Evolutionary conservation across 2,888 invertebrate genomes (phyloP).

Genomic region (Chloromyia formosa): DNA sequence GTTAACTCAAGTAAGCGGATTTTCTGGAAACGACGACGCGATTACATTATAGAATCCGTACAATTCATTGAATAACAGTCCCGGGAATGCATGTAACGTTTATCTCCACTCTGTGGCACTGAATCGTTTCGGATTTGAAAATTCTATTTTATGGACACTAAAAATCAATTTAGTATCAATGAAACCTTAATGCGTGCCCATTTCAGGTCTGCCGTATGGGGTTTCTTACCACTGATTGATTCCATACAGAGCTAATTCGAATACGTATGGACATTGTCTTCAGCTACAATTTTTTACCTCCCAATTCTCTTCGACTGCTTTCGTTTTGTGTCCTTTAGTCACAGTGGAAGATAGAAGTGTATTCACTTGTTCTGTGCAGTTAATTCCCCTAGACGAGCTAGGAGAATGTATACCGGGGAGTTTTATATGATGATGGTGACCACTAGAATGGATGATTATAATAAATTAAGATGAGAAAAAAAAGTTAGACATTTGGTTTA

Average conservation of each 20-base stretch:
- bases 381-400: conserved; percentile 59
- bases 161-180: conserved; percentile 4
- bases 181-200: neutral
- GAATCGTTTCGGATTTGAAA: no score
- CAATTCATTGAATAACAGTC: no score
- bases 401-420: no score
- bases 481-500: neutral
- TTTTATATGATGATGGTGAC: neutral
- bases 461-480: conserved; percentile 3
- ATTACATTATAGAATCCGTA: no score
- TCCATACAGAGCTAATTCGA: neutral
- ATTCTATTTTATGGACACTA: neutral
- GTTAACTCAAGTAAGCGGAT: no score
- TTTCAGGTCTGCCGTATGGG: neutral
- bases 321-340: neutral
- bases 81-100: no score
- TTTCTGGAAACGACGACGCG: no score
- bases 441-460: neutral
- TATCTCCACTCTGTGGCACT: no score
- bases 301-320: neutral
- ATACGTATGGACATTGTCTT: neutral
- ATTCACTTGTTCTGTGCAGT: conserved; percentile 46
- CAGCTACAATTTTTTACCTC: neutral
- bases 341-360: neutral
- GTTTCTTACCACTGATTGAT: neutral